Evolutionary conservation across 2,113 vertebrate species (phyloP).

Genomic region (Lynx canadensis): DNA sequence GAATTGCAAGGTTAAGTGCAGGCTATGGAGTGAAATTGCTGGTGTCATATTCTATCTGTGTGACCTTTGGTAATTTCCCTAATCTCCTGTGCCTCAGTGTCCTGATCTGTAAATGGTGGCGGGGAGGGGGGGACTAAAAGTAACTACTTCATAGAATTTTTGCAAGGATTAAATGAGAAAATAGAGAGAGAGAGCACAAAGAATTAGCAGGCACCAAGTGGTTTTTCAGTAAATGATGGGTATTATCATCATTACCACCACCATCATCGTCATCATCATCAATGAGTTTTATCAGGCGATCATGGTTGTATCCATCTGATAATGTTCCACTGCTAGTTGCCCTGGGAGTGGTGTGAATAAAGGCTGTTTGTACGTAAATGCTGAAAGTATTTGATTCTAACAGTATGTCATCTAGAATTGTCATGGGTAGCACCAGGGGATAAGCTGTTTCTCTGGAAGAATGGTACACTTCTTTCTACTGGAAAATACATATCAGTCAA

Average conservation of each 20-base stretch:
- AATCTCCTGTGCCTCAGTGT: neutral
- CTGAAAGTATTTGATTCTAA: conserved; percentile 35
- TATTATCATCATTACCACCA: neutral
- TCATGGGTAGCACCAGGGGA: neutral
- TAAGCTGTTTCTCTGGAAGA: neutral
- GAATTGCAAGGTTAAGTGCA: neutral
- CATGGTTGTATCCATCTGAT: neutral
- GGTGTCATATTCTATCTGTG: neutral
- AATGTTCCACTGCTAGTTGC: neutral
- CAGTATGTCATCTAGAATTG: neutral
- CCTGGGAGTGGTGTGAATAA: neutral
- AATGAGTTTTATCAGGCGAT: neutral
- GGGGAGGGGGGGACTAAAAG: neutral
- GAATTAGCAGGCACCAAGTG: neutral
- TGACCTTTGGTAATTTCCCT: neutral
- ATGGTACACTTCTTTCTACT: neutral
- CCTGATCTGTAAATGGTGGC: neutral
- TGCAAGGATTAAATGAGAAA: conserved; percentile 18
- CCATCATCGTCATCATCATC: neutral
- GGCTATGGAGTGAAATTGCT: neutral
- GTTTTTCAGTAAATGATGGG: neutral
- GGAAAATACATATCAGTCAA: neutral
- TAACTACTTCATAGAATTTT: neutral
- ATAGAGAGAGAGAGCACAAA: neutral
- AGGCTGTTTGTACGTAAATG: neutral